Evolutionary conservation across 1,140 invertebrate genomes (phyloP).

Genomic region (Saccostrea glomerata): DNA sequence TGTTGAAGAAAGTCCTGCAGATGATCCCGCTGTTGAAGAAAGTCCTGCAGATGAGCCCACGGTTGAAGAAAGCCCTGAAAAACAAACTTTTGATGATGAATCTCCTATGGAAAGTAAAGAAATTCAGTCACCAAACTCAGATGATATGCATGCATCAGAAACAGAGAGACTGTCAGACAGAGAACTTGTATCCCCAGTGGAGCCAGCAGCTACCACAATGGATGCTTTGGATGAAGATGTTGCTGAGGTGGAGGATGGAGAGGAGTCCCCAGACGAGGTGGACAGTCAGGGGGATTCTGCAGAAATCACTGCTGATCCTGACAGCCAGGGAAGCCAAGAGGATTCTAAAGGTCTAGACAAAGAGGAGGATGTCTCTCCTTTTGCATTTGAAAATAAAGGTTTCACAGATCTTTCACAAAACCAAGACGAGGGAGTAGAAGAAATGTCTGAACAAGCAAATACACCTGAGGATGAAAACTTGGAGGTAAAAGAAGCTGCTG

Average conservation of each 20-base stretch:
- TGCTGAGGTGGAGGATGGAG: conserved; percentile 61
- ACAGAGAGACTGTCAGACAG: neutral
- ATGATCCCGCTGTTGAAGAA: conserved; percentile 43
- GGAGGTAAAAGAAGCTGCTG: conserved; percentile 44
- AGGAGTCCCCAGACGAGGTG: conserved; percentile 49
- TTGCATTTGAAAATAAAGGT: conserved; percentile 56
- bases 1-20: neutral
- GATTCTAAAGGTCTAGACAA: conserved; percentile 22
- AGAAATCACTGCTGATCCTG: conserved; percentile 51
- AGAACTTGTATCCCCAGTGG: conserved; percentile 20
- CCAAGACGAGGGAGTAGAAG: conserved; percentile 46
- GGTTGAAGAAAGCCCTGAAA: neutral
- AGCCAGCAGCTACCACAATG: conserved; percentile 39
- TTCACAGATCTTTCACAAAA: conserved; percentile 54
- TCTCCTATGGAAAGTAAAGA: conserved; percentile 20
- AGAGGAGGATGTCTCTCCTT: conserved; percentile 57
- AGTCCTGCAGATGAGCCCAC: neutral
- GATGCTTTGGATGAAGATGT: conserved; percentile 62
- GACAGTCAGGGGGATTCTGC: conserved; percentile 55
- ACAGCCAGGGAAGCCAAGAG: conserved; percentile 35
- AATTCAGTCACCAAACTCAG: conserved; percentile 6
- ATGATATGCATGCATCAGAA: conserved; percentile 43
- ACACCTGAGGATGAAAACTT: conserved; percentile 43
- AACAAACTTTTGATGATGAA: neutral
- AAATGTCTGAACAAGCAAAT: conserved; percentile 26